Base-by-base conservation (phyloP, 2,797 vertebrate genomes). In the Monodelphis domestica region DNA sequence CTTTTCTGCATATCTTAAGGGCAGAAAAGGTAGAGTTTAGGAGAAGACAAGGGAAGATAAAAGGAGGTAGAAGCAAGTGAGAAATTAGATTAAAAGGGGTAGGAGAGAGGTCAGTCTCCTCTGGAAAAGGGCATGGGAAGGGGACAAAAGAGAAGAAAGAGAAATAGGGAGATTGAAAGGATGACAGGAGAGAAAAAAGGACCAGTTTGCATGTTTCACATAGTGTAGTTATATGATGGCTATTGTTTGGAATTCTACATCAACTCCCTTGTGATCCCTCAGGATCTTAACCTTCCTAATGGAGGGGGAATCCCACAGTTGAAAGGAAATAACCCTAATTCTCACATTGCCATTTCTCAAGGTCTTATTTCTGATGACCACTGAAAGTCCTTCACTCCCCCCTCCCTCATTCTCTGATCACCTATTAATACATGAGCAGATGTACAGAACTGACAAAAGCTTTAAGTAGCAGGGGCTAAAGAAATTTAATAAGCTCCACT, bases 401-500 rank as follows among this genome's bases (percentile, higher is more conserved):
- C 88, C 88, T 54, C 33, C 5, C 5, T n/a, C 52, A 53, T 92
- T 70, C 93, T 93, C 63, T 91, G 93, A 92, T 57, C 78, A 94
- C 94, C 90, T 59, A 90, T 88, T 87, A 91, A 33, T 88, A 55
- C 2, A n/a, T 63, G 53, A 50, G 89, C 89, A 84, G 53, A 90
- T 24, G 33, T 9, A 38, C 89, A 51, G 55, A 89, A 52, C 54
- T 91, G 70, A 93, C 24, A 89, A 89, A 84, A 94, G 89, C 89
- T 89, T 92, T 51, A 59, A 92, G 89, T 50, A 59, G 50, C 59
- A 57, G 89, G 56, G 38, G 28, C 90, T 95, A 90, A 96, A 91
- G 91, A 92, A 94, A 96, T 93, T 88, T 91, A 97, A 87, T 92
- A 96, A 92, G 89, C 94, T 90, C 57, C 24, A 78, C 1, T 6